Base-by-base conservation (phyloP, 2,113 vertebrate species). In the Trochalopteron elliotii region DNA sequence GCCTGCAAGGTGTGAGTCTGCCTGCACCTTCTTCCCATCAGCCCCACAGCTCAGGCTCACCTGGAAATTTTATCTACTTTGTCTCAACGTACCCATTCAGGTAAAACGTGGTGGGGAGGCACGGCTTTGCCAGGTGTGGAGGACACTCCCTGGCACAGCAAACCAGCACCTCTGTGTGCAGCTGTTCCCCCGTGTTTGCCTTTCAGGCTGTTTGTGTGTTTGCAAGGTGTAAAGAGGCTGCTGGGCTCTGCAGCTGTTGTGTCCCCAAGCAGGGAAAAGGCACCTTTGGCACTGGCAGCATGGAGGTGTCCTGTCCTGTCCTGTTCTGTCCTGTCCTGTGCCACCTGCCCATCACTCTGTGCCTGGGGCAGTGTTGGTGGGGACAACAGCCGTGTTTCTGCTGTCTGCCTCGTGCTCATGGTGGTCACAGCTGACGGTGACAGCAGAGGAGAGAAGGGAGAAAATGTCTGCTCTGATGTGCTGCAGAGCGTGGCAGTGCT, bases 21-120 rank as follows among this genome's bases (percentile, higher is more conserved):
- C 5, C 83, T 31, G 56, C 8, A 0, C 65, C 86, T 39, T 39
- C 50, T 68, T 47, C 68, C 24, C 8, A 0, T 4, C 37, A 7
- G 22, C 21, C 68, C 28, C 7, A 0, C 1, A 20, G 47, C 33
- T 39, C 44, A 2, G 1, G 0, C 55, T 68, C 14, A 0, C 35
- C 45, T 33, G 17, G 39, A 50, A 19, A 39, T 75, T 27, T 6
- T 11, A 37, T 49, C 52, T 69, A 25, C 30, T 39, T 65, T 33
- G 57, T 42, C 17, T 35, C 40, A 42, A 8, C 2, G 1, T 9
- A 6, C 1, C 39, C 1, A 0, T 20, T 18, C 31, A 2, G 47
- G 44, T 42, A 40, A n/a, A 31, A 17, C 16, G 0, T 0, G 2
- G 10, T 1, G 16, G 33, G 20, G 44, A 39, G n/a, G 2, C 53